A percentile compares a stretch with the other conserved stretches of the same genome.
These are phyloP conservation scores for Timema cristinae DNA, from an alignment of 2,888 invertebrate genomes.

Conservation along the genomic window DNA sequence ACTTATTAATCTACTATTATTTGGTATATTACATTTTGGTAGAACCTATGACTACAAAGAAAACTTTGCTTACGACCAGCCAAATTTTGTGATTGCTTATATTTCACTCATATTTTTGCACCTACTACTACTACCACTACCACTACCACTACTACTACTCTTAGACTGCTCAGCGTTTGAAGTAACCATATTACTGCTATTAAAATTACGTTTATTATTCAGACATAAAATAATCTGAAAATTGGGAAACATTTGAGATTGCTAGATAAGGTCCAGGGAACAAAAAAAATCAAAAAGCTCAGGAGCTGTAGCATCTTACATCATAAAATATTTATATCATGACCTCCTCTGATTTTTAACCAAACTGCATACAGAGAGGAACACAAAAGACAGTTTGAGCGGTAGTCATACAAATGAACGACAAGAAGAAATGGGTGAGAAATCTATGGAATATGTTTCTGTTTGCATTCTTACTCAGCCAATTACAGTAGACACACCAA, in stretches of 20 bases:
- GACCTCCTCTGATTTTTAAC: neutral
- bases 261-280: neutral
- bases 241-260: slow-evolving; percentile 14
- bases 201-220: neutral
- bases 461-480: neutral
- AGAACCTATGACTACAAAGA: too few species aligned
- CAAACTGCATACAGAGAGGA: neutral
- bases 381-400: neutral
- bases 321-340: neutral
- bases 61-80: too few species aligned
- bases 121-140: too few species aligned
- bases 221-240: slow-evolving; percentile 7
- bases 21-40: too few species aligned
- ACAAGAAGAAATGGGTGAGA: slow-evolving; percentile 2
- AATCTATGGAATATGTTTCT: neutral
- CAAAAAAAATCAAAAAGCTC: neutral
- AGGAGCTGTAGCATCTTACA: slow-evolving; percentile 2
- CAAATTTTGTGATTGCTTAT: too few species aligned
- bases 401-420: neutral
- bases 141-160: too few species aligned
- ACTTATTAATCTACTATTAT: too few species aligned
- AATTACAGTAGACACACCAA: neutral
- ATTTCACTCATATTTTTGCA: neutral
- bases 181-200: neutral
- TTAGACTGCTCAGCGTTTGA: too few species aligned